Conservation (phyloP, 2,113 vertebrate species). For the Xenus cinereus region DNA sequence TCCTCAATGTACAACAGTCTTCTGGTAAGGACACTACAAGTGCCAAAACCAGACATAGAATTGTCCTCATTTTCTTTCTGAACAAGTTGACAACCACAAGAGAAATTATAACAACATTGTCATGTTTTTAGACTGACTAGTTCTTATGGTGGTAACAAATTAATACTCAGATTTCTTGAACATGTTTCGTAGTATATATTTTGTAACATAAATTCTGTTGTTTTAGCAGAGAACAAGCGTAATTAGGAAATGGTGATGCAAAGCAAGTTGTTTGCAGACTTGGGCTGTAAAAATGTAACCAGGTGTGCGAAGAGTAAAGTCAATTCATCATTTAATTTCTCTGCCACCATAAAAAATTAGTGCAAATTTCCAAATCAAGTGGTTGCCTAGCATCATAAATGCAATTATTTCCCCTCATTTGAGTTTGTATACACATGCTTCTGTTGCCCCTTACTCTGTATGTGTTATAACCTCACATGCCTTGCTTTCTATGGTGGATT, state of each 20-base stretch:
- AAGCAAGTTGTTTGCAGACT: not conserved
- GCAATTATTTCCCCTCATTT: not conserved
- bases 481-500: not conserved
- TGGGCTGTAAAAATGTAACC: not conserved
- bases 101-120: not conserved
- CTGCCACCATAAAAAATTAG: not conserved
- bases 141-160: not conserved
- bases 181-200: not conserved
- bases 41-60: not conserved
- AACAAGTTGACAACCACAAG: not conserved
- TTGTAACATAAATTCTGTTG: not conserved
- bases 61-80: not conserved
- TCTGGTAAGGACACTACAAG: not conserved
- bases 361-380: not conserved
- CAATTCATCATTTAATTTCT: conserved; percentile 2
- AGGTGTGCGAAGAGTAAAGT: not conserved
- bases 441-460: not conserved
- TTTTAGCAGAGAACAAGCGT: not conserved
- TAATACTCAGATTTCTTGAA: not conserved
- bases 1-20: not conserved
- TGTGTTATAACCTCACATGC: not conserved
- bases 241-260: not conserved
- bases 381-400: not conserved
- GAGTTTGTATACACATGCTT: not conserved
- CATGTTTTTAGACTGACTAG: not conserved